Base-by-base conservation (phyloP, 1,140 invertebrate genomes). In the Cyrtorhinus lividipennis region DNA sequence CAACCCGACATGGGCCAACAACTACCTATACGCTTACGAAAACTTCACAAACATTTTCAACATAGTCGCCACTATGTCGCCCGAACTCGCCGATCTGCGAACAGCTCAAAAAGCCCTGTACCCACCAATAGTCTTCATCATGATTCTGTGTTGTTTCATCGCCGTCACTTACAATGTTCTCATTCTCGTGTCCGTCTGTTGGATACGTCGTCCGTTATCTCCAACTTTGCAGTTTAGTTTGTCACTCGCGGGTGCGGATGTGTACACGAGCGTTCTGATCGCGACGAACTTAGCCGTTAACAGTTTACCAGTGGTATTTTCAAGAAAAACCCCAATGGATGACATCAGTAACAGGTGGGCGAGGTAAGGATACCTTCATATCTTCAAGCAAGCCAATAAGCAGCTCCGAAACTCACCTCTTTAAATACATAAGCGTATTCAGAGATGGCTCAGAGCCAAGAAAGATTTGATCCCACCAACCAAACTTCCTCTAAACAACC, bases 171-270 rank as follows among this genome's bases (percentile, higher is more conserved):
- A 80, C 46, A 83, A 83, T 69, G 64, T 78, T 0, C 67, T 77
- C 10, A 76, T 82, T 18, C 71, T 82, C 3, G 64, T 74, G 2
- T 75, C 78, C 57, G 73, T 75, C 5, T 71, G 72, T 26, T 82
- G 79, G 78, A 76, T 83, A 10, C 68, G 77, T 56, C 69, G 74
- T 24, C 69, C 82, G 59, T 78, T 80, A 1, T 78, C 81, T 1
- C 82, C 81, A 1, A 64, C 63, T 0, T 56, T 66, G 8, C 58
- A 79, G 45, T 67, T 76, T 22, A 69, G 73, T n/a, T 74, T 77
- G 64, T 71, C 72, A 3, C 69, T 71, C 0, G 66, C 77, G 3
- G 76, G 78, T 1, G 79, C 81, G 0, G 81, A 84, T 68, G 77
- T 79, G 1, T 77, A 76, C 61, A 76, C 80, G 1, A 77, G 79